Conservation (phyloP, 2,113 vertebrate genomes). For the Tympanuchus pallidicinctus region DNA sequence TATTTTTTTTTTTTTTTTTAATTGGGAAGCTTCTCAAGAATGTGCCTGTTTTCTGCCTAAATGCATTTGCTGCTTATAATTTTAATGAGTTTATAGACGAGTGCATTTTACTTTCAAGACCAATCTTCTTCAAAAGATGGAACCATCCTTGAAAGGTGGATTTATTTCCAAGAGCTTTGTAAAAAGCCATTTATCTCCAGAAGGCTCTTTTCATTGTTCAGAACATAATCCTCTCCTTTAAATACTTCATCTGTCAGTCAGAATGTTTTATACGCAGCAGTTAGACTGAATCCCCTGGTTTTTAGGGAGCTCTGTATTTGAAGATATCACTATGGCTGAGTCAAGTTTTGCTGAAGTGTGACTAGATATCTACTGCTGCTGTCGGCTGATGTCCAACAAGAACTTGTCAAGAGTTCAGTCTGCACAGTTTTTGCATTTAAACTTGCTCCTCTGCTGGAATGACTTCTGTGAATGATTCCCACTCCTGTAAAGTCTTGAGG, state of each 20-base stretch:
- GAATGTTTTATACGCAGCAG: background rate
- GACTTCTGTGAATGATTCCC: background rate
- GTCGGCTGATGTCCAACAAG: background rate
- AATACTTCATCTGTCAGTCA: background rate
- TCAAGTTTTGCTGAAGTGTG: background rate
- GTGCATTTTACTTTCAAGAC: slow-evolving; percentile 40
- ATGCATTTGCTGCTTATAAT: slow-evolving; percentile 38
- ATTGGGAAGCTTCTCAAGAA: slow-evolving; percentile 36
- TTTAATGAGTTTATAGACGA: slow-evolving; percentile 56
- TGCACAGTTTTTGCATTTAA: background rate
- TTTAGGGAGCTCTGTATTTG: background rate
- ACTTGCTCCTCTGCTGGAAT: background rate
- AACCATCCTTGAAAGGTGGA: slow-evolving; percentile 5
- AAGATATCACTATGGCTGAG: background rate
- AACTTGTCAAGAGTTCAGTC: background rate
- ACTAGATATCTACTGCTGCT: background rate
- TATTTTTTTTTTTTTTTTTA: background rate
- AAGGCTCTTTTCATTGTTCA: background rate
- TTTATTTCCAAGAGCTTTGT: slow-evolving; percentile 2
- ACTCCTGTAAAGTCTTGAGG: background rate
- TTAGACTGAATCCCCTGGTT: slow-evolving; percentile 4
- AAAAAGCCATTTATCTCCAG: slow-evolving; percentile 6
- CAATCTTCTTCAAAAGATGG: slow-evolving; percentile 24
- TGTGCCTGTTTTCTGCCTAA: slow-evolving; percentile 37
- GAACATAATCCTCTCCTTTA: background rate